A percentile compares a stretch with the other conserved stretches of the same genome.
These are phyloP conservation scores for Lysandra coridon DNA, from an alignment of 2,888 invertebrate genomes.

Conservation along the genomic window DNA sequence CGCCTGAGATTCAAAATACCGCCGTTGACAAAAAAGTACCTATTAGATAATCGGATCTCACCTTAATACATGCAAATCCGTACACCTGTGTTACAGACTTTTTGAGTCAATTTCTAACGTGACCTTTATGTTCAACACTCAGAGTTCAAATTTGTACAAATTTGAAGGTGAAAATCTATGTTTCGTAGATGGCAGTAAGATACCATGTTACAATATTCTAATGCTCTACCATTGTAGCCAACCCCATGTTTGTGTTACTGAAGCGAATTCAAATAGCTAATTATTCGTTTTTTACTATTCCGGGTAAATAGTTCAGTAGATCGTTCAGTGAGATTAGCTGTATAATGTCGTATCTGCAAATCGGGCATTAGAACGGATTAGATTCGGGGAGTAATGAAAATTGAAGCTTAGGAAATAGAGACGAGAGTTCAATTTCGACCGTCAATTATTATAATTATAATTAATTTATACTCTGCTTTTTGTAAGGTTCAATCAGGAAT, in stretches of 20 bases:
- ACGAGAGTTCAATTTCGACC: neutral
- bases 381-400: neutral
- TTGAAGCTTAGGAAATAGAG: neutral
- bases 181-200: slow-evolving; percentile 40
- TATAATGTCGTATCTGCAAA: neutral
- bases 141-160: neutral
- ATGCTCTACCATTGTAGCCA: slow-evolving; percentile 52
- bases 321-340: slow-evolving; percentile 22
- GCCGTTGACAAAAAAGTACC: slow-evolving; percentile 28
- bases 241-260: slow-evolving; percentile 42
- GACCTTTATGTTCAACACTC: neutral
- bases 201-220: slow-evolving; percentile 47
- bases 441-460: too few relatives aligned
- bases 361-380: slow-evolving; percentile 12
- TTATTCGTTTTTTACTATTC: slow-evolving; percentile 34
- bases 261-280: slow-evolving; percentile 39
- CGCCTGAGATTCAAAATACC: neutral
- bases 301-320: slow-evolving; percentile 16
- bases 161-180: neutral
- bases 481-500: neutral
- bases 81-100: slow-evolving; percentile 49
- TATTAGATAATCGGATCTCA: neutral
- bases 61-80: slow-evolving; percentile 48
- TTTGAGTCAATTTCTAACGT: neutral
- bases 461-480: neutral